phyloP scores from a whole-genome alignment of 2,888 invertebrate species.

The Sepiola atlantica region DNA sequence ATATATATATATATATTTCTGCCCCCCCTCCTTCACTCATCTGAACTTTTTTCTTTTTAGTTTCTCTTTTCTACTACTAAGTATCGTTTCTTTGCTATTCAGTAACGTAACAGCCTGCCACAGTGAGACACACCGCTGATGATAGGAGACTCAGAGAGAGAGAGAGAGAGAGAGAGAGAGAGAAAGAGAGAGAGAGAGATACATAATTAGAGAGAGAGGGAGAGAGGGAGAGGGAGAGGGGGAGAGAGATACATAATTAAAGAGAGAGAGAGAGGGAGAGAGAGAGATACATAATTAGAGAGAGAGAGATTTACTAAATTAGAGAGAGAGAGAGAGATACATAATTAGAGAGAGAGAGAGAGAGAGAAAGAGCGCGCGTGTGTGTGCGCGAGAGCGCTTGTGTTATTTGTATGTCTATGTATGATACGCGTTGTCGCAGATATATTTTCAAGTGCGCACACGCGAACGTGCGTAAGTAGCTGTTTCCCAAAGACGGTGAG shows the following conservation, averaged over 20 bases:
- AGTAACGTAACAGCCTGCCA: background rate
- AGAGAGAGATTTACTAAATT: too few species aligned
- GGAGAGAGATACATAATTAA: background rate
- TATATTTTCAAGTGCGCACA: background rate
- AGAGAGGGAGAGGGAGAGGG: background rate
- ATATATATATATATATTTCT: too few species aligned
- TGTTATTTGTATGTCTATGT: background rate
- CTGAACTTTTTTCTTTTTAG: background rate
- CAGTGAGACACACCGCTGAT: background rate
- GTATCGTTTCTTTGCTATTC: background rate
- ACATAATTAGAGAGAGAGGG: too few species aligned
- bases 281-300: too few species aligned
- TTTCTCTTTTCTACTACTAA: background rate
- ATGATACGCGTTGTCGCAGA: background rate
- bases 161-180: background rate
- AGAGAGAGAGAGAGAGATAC: background rate
- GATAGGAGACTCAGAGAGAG: background rate
- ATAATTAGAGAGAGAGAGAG: too few species aligned
- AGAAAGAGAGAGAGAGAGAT: background rate
- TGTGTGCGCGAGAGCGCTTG: background rate
- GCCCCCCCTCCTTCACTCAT: background rate
- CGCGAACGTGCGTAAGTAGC: background rate
- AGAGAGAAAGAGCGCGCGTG: background rate
- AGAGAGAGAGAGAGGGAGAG: background rate
- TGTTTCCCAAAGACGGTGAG: background rate